A percentile compares a stretch with the other conserved stretches of the same genome.
Evolutionary conservation across 2,797 vertebrate genomes (phyloP).

Genomic region (Iguana delicatissima): DNA sequence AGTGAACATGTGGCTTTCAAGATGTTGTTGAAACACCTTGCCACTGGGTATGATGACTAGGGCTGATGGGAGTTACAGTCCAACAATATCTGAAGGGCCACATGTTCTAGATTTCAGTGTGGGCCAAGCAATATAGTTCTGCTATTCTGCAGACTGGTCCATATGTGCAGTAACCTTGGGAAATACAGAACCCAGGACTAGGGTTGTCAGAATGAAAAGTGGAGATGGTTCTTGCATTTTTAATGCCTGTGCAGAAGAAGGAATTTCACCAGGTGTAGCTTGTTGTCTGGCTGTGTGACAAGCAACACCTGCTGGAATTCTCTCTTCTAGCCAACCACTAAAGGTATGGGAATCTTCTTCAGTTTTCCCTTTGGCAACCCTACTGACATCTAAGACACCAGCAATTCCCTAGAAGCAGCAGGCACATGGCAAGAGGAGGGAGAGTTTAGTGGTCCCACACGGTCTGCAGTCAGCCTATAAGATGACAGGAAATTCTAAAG

Average conservation of each 20-base stretch:
- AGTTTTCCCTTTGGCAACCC: too few species aligned
- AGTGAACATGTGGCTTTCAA: not conserved
- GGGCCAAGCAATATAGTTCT: not conserved
- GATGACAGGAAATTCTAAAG: not conserved
- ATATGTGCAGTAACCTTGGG: not conserved
- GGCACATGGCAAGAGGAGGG: not conserved
- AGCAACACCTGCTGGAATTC: too few species aligned
- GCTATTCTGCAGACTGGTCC: not conserved
- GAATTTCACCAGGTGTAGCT: too few species aligned
- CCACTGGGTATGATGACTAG: not conserved
- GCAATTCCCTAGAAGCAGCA: not conserved
- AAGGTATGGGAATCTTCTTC: too few species aligned
- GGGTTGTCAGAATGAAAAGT: too few species aligned
- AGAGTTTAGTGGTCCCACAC: not conserved
- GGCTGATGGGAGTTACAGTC: too few species aligned
- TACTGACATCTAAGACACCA: not conserved
- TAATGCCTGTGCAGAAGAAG: too few species aligned
- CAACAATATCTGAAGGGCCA: not conserved
- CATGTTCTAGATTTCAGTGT: not conserved
- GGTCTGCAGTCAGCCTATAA: not conserved
- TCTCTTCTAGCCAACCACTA: too few species aligned
- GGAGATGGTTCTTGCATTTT: too few species aligned
- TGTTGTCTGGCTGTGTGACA: too few species aligned
- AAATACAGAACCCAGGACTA: not conserved
- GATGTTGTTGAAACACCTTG: too few species aligned